Base-by-base conservation (phyloP, 1,140 invertebrate species). In the Papilio dardanus region DNA sequence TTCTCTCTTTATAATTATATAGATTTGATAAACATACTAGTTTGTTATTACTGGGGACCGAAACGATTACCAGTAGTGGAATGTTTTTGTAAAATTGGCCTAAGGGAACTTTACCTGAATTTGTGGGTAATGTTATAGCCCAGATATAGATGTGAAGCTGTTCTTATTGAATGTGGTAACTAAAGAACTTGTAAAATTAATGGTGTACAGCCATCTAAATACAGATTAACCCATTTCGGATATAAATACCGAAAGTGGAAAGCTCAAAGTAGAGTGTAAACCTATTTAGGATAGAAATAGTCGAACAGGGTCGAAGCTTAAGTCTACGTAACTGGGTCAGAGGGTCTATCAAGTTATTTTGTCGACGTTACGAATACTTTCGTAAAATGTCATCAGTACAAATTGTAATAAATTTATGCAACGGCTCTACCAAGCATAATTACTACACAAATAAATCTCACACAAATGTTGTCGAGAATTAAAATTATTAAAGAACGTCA, bases 241-340 rank as follows among this genome's bases (percentile, higher is more conserved):
- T 62, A 62, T 62, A 28, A 62, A 62, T 58, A 24, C 24, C 54
- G 12, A 62, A 62, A 62, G 24, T 30, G 10, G 12, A 62, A 30
- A 62, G 24, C 54, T 28, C 30, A 62, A 62, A 62, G 54, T 62
- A 62, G 54, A 62, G 28, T 58, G 10, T 58, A 58, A 62, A 62
- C 21, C 54, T 30, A 14, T 62, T 62, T 62, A 62, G 54, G 54
- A 62, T 62, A 62, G 54, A 28, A 62, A 62, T 62, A 62, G 24
- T 14, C 54, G 24, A 62, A 62, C 24, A 54, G 50, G 50, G 50
- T 24, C 10, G 8, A 12, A 62, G 24, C 54, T 62, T 62, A 24
- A 62, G 28, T 28, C 54, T 28, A 12, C 10, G 21, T 62, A 62
- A 62, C 54, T 62, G 24, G 54, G 54, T 62, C 54, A 62, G n/a